Conservation (phyloP, 1,140 invertebrate species). For the Drosophila varians region DNA sequence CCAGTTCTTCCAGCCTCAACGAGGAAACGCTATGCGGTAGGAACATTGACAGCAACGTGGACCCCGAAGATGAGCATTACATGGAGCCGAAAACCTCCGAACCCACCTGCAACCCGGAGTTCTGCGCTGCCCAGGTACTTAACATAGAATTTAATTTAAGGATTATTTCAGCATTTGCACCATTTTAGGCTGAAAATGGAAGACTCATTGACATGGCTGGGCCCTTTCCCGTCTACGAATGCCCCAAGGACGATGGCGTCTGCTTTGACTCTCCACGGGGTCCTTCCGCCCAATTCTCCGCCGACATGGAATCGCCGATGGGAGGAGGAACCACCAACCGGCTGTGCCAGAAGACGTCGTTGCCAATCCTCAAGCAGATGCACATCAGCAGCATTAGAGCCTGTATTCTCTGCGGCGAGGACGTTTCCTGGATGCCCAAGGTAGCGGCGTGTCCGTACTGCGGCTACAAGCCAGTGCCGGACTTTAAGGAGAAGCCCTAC, state of each 20-base stretch:
- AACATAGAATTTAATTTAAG: background rate
- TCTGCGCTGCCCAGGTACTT: background rate
- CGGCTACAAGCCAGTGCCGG: slow-evolving; percentile 68
- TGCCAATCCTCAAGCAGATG: slow-evolving; percentile 47
- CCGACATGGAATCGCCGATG: background rate
- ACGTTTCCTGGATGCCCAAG: slow-evolving; percentile 71
- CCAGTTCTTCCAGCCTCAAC: background rate
- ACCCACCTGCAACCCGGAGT: background rate
- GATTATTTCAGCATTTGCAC: background rate
- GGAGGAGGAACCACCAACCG: slow-evolving; percentile 47
- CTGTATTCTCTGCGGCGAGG: slow-evolving; percentile 66
- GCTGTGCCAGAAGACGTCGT: slow-evolving; percentile 1
- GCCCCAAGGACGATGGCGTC: background rate
- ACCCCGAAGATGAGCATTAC: slow-evolving; percentile 16
- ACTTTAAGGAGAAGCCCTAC: slow-evolving; percentile 57
- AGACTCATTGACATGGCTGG: slow-evolving; percentile 55
- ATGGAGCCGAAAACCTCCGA: background rate
- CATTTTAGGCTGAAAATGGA: background rate
- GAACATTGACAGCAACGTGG: slow-evolving; percentile 10
- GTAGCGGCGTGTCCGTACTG: slow-evolving; percentile 72
- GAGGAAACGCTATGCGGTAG: background rate
- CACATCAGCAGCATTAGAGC: slow-evolving; percentile 18
- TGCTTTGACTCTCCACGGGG: slow-evolving; percentile 18
- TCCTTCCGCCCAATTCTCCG: slow-evolving; percentile 39
- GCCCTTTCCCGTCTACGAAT: slow-evolving; percentile 39